Base-by-base conservation (phyloP, 2,797 vertebrate species). In the Geotrypetes seraphini region DNA sequence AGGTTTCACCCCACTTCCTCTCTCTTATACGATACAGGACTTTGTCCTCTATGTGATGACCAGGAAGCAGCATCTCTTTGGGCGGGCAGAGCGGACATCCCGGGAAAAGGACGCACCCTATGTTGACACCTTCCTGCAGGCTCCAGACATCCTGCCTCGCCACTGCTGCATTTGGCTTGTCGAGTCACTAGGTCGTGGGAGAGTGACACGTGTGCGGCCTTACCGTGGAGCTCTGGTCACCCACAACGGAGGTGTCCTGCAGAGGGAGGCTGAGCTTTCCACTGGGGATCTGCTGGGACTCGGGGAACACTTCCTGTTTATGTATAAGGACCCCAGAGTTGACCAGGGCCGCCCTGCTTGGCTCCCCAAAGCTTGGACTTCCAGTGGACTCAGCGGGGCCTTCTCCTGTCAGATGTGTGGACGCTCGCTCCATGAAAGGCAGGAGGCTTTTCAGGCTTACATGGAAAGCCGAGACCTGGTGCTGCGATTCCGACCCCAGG, bases 21-120 rank as follows among this genome's bases (percentile, higher is more conserved):
- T 34, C 18, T 12, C 19, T 33, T 32, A 9, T 4, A 4, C 27
- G 4, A 11, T 2, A 3, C 53, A 96, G 91, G 91, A 93, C 56
- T 92, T 93, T 72, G 86, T 93, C 69, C 79, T 94, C 63, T 92
- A 93, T 38, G 89, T 92, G 53, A 93, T 96, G 91, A 74, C 79
- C 12, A 76, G 86, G 20, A 86, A 87, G 50, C 88, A 79, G 17
- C 91, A 96, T 46, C 71, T 94, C 48, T 92, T 96, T 43, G 92
- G 91, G 27, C 78, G 87, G 19, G 85, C 90, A 20, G 90, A 85
- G 50, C 84, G 85, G 31, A 67, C 79, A 50, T 83, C 87, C 20
- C 71, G 78, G 23, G 89, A 87, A 33, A 83, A 87, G 31, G 85
- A 83, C 24, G 82, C 73, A 57, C 71, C 84, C 12, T 88, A 88